A percentile compares a stretch with the other conserved stretches of the same genome.
Conservation (phyloP, 2,113 vertebrate species). For the Himantopus leucocephalus region DNA sequence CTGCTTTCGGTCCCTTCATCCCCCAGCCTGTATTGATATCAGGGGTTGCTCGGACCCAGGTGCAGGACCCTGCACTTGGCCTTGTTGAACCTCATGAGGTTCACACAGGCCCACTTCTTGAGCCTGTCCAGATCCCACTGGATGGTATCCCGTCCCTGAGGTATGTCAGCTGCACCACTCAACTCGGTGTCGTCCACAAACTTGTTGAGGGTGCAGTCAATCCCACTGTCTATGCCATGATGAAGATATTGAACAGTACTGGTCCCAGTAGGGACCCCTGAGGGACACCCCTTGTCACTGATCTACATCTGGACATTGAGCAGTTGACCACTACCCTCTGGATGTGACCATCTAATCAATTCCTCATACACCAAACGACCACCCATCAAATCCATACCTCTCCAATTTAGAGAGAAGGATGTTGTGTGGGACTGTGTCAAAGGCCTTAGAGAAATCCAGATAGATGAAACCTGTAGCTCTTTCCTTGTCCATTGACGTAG, state of each 20-base stretch:
- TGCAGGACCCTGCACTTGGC: not conserved
- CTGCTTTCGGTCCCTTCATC: not conserved
- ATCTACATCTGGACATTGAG: not conserved
- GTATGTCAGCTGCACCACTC: not conserved
- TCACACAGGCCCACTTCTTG: rapidly evolving
- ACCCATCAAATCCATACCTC: not conserved
- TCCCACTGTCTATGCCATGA: not conserved
- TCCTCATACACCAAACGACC: not conserved
- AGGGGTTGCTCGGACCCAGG: rapidly evolving
- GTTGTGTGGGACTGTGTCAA: rapidly evolving
- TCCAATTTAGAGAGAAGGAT: not conserved
- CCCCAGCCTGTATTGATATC: not conserved
- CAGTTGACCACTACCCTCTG: rapidly evolving
- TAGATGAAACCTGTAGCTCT: not conserved
- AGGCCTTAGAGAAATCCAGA: not conserved
- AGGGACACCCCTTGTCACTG: rapidly evolving
- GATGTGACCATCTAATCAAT: not conserved
- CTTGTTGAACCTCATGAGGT: not conserved
- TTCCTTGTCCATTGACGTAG: not conserved
- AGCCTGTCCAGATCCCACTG: not conserved
- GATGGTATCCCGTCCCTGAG: not conserved
- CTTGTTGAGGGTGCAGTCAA: not conserved
- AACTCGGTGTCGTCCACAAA: not conserved
- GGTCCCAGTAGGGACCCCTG: rapidly evolving
- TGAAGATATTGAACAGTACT: not conserved